Percentiles rank a stretch among this genome's conserved stretches.
These are phyloP conservation scores for Hypomesus transpacificus DNA, from an alignment of 2,113 vertebrate species.

Conservation along the genomic window DNA sequence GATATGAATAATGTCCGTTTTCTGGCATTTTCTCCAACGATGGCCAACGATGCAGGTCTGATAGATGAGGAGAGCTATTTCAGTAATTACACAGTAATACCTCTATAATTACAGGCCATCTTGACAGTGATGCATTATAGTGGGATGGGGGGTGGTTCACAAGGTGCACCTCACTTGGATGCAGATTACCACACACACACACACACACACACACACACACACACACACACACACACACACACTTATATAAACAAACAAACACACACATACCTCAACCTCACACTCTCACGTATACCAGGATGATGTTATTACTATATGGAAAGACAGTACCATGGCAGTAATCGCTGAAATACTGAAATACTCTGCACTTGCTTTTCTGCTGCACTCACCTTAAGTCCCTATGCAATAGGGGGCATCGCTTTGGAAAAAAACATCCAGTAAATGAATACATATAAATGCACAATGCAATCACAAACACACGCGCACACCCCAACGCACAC, in stretches of 20 bases:
- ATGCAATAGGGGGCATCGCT: no score
- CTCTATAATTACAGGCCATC: not conserved
- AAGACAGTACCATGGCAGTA: not conserved
- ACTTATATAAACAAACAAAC: slow-evolving; percentile 48
- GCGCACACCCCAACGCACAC: no score
- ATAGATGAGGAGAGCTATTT: slow-evolving; percentile 46
- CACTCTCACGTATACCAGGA: no score
- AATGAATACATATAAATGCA: no score
- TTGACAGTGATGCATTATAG: slow-evolving; percentile 52
- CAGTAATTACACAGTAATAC: slow-evolving; percentile 50
- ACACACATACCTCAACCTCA: slow-evolving; percentile 49
- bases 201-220: not conserved
- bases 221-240: not conserved
- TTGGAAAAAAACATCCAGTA: no score
- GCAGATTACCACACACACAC: not conserved
- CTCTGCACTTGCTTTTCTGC: no score
- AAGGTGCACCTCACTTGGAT: not conserved
- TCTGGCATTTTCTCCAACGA: slow-evolving; percentile 46
- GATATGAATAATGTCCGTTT: slow-evolving; percentile 18
- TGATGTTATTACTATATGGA: not conserved
- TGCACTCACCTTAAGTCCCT: no score
- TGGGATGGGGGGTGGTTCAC: slow-evolving; percentile 8
- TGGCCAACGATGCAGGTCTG: slow-evolving; percentile 32
- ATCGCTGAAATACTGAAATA: no score
- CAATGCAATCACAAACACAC: no score